phyloP scores from a whole-genome alignment of 2,888 invertebrate genomes.

The Lordiphosa fenestrarum region DNA sequence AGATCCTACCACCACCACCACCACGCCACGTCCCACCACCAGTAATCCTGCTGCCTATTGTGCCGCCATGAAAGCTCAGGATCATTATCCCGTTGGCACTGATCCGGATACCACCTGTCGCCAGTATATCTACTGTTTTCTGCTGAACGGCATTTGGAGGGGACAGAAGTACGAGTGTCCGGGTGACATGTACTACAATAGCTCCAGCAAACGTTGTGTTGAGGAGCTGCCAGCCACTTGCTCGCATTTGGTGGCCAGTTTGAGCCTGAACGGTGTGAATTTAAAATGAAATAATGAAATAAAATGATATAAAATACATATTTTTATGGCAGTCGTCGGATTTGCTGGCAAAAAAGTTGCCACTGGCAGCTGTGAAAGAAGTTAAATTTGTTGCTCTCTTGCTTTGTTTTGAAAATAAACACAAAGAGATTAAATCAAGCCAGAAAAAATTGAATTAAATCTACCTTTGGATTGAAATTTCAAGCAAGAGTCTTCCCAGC shows the following conservation, averaged over 20 bases:
- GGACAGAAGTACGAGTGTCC: constrained; percentile 65
- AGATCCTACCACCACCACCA: constrained; percentile 41
- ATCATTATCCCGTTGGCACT: constrained; percentile 56
- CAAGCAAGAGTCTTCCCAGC: too few species aligned
- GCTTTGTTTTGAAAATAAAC: too few species aligned
- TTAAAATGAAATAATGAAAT: constrained; percentile 12
- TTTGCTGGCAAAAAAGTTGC: too few species aligned
- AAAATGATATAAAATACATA: too few species aligned
- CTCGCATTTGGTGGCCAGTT: constrained; percentile 23
- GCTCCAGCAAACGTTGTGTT: constrained; percentile 42
- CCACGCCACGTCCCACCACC: constrained; percentile 35
- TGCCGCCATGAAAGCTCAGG: constrained; percentile 35
- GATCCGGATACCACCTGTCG: constrained; percentile 52
- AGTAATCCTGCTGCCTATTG: constrained; percentile 54
- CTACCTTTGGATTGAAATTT: too few species aligned
- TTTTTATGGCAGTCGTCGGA: too few species aligned
- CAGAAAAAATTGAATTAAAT: too few species aligned
- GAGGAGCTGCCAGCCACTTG: constrained; percentile 53
- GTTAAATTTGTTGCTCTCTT: too few species aligned
- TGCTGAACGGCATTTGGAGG: constrained; percentile 46
- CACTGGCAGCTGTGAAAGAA: too few species aligned
- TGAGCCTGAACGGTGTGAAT: constrained; percentile 43
- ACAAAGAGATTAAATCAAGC: too few species aligned
- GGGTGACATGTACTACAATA: constrained; percentile 59
- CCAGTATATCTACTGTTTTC: constrained; percentile 65